Conservation (phyloP, 53 echinoderm and acorn worm genomes). For the Patiria pectinifera region DNA sequence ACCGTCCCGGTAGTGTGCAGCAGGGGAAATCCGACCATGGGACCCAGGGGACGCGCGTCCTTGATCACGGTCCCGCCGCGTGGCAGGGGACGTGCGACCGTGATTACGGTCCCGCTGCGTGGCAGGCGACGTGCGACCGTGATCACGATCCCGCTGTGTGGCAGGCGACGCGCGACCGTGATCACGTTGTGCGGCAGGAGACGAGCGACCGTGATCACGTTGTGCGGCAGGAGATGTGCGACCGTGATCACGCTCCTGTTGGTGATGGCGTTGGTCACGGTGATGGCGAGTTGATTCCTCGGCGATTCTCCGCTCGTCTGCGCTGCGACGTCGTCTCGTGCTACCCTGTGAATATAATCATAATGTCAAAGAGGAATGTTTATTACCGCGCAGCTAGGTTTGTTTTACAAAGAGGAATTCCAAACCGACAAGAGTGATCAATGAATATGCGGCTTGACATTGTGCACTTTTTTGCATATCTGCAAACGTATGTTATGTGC, state of each 20-base stretch:
- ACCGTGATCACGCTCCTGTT: constrained; percentile 38
- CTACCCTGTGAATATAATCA: constrained; percentile 3
- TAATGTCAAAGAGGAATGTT: not conserved
- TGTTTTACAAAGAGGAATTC: constrained; percentile 20
- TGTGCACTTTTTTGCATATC: not conserved
- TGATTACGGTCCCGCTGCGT: not conserved
- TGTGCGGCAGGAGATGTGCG: constrained; percentile 33
- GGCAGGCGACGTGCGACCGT: not conserved
- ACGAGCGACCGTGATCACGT: constrained; percentile 19
- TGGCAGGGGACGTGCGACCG: constrained; percentile 28
- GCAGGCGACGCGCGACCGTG: not conserved
- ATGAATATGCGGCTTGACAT: not conserved
- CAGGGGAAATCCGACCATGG: constrained; percentile 15
- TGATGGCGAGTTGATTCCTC: constrained; percentile 53
- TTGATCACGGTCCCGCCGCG: constrained; percentile 30
- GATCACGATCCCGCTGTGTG: constrained; percentile 4
- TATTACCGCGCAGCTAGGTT: not conserved
- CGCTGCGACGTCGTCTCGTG: constrained; percentile 23
- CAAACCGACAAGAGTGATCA: constrained; percentile 30
- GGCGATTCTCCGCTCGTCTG: constrained; percentile 33
- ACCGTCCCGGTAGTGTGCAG: constrained; percentile 21
- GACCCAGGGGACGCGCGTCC: constrained; percentile 9
- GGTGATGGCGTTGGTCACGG: constrained; percentile 51
- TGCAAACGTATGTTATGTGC: too few relatives aligned
- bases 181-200: constrained; percentile 13